Base-by-base conservation (phyloP, 2,888 invertebrate species). In the Urechis unicinctus region DNA sequence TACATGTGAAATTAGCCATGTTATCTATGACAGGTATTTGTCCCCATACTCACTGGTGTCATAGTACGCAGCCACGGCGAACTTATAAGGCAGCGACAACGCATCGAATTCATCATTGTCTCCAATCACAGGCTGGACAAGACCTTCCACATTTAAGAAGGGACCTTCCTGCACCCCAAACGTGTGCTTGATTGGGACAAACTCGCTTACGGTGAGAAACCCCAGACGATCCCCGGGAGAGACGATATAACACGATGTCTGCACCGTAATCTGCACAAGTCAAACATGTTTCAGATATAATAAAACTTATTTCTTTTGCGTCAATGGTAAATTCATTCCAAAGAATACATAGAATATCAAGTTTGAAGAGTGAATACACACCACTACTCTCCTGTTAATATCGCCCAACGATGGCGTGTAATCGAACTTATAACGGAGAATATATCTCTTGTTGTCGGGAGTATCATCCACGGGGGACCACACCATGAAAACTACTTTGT, bases 11-110 rank as follows among this genome's bases (percentile, higher is more conserved):
- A n/a, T n/a, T n/a, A n/a, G n/a, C n/a, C n/a, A n/a, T n/a, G n/a
- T n/a, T n/a, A n/a, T n/a, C n/a, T n/a, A n/a, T n/a, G n/a, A n/a
- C n/a, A n/a, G n/a, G n/a, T n/a, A n/a, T n/a, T n/a, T n/a, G n/a
- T n/a, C n/a, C n/a, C n/a, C n/a, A n/a, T n/a, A 21, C 55, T 5
- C 31, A 59, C 59, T 56, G 25, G 24, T n/a, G 47, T 59, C 56
- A 13, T 52, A 4, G 22, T 43, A 50, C 13, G 50, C 46, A 26
- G 55, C 53, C 13, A 56, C 21, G 1, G 56, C 56, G 36, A 53
- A 59, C 24, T 51, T 21, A 36, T 51, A 59, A n/a, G 59, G 59
- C 45, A 59, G 53, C n/a, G 29, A 25, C 9, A 56, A 36, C 3
- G 26, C 22, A 31, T 56, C 56, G 36, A 59, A 56, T 17, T 30